These are phyloP conservation scores for Antheraea mylitta DNA, from an alignment of 1,140 invertebrate genomes.

Conservation along the genomic window DNA sequence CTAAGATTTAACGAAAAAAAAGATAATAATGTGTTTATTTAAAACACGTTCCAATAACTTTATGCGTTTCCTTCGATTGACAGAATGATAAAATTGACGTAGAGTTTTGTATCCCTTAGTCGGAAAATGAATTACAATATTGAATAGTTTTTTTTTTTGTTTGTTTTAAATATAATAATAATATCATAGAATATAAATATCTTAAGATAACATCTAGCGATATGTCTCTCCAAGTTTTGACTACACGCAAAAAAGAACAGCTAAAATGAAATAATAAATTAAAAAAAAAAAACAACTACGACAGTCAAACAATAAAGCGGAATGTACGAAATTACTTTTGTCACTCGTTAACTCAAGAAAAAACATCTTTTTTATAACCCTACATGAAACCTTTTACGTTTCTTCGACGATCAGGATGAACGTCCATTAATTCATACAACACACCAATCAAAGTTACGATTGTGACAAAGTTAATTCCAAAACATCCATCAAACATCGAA, in stretches of 20 bases:
- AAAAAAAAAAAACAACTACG: conserved; percentile 19
- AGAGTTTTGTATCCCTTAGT: conserved; percentile 8
- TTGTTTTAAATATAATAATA: conserved; percentile 11
- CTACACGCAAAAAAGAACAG: conserved; percentile 22
- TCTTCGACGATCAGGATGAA: too few species aligned
- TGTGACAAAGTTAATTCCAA: neutral
- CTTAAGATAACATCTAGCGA: conserved; percentile 29
- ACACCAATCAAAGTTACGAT: neutral
- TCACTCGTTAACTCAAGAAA: neutral
- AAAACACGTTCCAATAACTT: neutral
- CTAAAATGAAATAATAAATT: conserved; percentile 17
- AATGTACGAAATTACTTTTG: neutral
- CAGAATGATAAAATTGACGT: conserved; percentile 15
- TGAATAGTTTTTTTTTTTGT: conserved; percentile 6
- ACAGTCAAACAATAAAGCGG: conserved; percentile 20
- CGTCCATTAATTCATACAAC: neutral
- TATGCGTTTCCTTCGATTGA: conserved; percentile 7
- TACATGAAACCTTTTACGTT: too few species aligned
- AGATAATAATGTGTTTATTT: neutral
- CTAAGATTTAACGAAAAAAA: neutral
- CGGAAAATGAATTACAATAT: conserved; percentile 5
- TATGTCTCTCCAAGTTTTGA: conserved; percentile 24
- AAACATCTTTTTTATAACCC: neutral
- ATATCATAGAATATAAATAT: conserved; percentile 19
- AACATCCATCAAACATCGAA: conserved; percentile 14